Percentiles rank a stretch among this genome's conserved stretches.
Conservation (phyloP, 2,797 vertebrate genomes). For the Trematocara caparti region DNA sequence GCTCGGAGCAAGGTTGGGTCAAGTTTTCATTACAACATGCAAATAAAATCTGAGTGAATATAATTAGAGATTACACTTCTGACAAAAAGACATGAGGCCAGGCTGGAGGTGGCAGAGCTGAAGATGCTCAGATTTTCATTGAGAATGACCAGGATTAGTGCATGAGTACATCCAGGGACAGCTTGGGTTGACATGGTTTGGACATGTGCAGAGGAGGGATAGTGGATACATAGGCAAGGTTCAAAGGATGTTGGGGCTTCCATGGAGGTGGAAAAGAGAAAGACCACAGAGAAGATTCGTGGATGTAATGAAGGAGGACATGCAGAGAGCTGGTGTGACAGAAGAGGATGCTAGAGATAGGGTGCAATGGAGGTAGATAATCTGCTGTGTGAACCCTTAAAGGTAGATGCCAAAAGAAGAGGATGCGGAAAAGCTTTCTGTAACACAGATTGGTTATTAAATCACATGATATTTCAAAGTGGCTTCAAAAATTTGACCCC, state of each 20-base stretch:
- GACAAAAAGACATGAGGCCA: not conserved
- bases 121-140: not conserved
- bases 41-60: not conserved
- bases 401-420: not conserved
- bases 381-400: not conserved
- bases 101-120: not conserved
- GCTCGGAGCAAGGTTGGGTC: not conserved
- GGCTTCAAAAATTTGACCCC: not conserved
- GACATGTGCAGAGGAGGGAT: not conserved
- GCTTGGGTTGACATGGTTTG: not conserved
- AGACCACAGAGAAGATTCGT: not conserved
- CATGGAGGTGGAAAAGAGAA: not conserved
- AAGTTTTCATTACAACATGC: not conserved
- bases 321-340: not conserved
- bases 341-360: not conserved
- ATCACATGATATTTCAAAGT: not conserved
- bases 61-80: not conserved
- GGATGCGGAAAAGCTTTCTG: not conserved
- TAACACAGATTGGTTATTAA: not conserved
- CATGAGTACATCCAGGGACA: not conserved
- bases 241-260: not conserved
- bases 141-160: not conserved
- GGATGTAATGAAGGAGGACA: not conserved
- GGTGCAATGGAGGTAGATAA: not conserved
- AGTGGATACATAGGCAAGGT: not conserved